Percentiles rank a stretch among this genome's conserved stretches.
Evolutionary conservation across 2,888 invertebrate species (phyloP).

Genomic region (Drosophila putrida): DNA sequence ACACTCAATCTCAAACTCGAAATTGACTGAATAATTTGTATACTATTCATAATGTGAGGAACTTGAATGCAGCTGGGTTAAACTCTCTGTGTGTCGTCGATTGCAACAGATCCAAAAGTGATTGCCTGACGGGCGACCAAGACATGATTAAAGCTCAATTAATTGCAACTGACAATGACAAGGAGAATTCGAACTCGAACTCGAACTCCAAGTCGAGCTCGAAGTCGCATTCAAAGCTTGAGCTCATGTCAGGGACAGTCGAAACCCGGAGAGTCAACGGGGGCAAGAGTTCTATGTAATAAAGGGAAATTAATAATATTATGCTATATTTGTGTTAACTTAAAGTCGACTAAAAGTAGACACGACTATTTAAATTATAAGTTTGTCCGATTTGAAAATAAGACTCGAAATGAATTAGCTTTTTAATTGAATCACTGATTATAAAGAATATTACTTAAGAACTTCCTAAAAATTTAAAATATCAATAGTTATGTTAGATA

Average conservation of each 20-base stretch:
- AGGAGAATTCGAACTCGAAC: constrained; percentile 24
- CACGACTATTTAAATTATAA: too few relatives aligned
- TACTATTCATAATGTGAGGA: constrained; percentile 24
- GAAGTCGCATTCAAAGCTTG: constrained; percentile 13
- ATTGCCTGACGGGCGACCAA: constrained; percentile 58
- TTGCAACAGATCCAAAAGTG: constrained; percentile 55
- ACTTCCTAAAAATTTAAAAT: too few relatives aligned
- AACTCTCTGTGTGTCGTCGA: constrained; percentile 32
- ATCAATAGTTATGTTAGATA: too few relatives aligned
- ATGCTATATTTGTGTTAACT: too few relatives aligned
- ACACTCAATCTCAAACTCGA: neutral
- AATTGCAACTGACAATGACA: constrained; percentile 65
- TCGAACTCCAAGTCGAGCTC: neutral
- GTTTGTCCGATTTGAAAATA: too few relatives aligned
- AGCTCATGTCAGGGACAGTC: constrained; percentile 59
- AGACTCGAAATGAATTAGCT: too few relatives aligned
- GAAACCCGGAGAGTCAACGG: constrained; percentile 14
- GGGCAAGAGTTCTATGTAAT: neutral
- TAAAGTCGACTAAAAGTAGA: too few relatives aligned
- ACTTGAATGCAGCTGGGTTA: constrained; percentile 34
- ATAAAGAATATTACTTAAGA: too few relatives aligned
- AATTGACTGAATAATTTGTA: constrained; percentile 24
- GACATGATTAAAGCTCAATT: constrained; percentile 75
- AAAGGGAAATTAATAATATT: too few relatives aligned
- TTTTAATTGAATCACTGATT: too few relatives aligned